Conservation (phyloP, 2,888 invertebrate species). For the Drosophila recens region DNA sequence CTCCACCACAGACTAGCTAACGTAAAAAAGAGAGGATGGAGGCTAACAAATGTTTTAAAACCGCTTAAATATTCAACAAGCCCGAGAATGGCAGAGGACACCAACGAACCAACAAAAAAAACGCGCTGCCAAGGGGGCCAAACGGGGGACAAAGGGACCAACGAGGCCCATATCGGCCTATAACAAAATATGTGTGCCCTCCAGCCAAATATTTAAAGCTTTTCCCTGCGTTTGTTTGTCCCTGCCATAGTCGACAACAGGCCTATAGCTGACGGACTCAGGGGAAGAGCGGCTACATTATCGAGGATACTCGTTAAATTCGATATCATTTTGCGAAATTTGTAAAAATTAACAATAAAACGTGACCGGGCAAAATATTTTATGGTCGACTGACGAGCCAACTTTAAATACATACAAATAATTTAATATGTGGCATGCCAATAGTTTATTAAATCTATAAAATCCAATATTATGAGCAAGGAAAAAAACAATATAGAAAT, state of each 20-base stretch:
- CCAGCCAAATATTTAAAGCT: slow-evolving; percentile 55
- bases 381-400: slow-evolving; percentile 46
- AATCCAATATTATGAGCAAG: not conserved
- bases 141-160: slow-evolving; percentile 14
- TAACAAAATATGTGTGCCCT: slow-evolving; percentile 75
- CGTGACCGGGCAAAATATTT: slow-evolving; percentile 78
- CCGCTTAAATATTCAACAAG: slow-evolving; percentile 81
- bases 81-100: slow-evolving; percentile 36
- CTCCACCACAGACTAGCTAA: slow-evolving; percentile 41
- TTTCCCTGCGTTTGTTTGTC: slow-evolving; percentile 17
- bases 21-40: slow-evolving; percentile 1
- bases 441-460: slow-evolving; percentile 10
- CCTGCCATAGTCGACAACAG: slow-evolving; percentile 13
- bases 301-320: slow-evolving; percentile 66
- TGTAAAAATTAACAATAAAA: slow-evolving; percentile 79
- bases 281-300: slow-evolving; percentile 43
- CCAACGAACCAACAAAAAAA: slow-evolving; percentile 13
- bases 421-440: not conserved
- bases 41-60: slow-evolving; percentile 76
- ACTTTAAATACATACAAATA: slow-evolving; percentile 33
- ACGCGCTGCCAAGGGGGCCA: slow-evolving; percentile 46
- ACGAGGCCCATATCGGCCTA: slow-evolving; percentile 69
- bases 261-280: slow-evolving; percentile 19
- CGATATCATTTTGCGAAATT: slow-evolving; percentile 71
- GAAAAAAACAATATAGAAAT: not conserved